Base-by-base conservation (phyloP, 2,797 vertebrate genomes). In the Sebastes wilsoni region DNA sequence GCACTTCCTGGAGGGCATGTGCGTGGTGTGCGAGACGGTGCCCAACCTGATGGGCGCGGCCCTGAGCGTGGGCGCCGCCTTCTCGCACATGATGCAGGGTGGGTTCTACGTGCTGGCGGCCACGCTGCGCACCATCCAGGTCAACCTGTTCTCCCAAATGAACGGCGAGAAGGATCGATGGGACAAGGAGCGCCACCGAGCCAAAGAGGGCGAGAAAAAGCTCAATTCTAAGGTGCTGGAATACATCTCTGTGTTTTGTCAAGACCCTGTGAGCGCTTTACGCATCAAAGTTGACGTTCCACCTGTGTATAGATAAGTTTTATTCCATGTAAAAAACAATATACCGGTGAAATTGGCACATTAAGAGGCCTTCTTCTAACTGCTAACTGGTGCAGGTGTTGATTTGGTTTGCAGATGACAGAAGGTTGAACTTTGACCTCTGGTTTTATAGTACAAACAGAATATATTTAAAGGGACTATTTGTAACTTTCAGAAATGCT, bases 201-300 rank as follows among this genome's bases (percentile, higher is more conserved):
- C 86, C 78, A 93, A 74, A 23, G 88, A 95, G 59, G 80, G 81
- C 16, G 91, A 94, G 83, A 93, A 94, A 70, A 92, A 89, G 88
- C 83, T 94, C 9, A 94, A 89, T 32, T 88, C 81, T 2, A 93
- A 88, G 78, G 91, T 95, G 78, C 16, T 93, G 87, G 92, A 94
- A 62, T 95, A 94, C 84, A 90, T 94, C 59, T 93, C 93, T 1
- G 89, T 93, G 59, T 93, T 92, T 22, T 95, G 93, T 61, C 92
- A 94, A 80, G 94, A 95, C 86, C 92, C 91, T 0, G 92, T 94
- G 82, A 94, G 91, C 78, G 93, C 93, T 64, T 81, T 95, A 66
- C 92, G 90, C 83, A 92, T 94, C 80, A 94, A 93, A 79, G 94
- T 95, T 14, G 91, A 94, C 81, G 93, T 93, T 49, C 93, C 92